Conservation (phyloP, 2,113 vertebrate genomes). For the Channa argus region DNA sequence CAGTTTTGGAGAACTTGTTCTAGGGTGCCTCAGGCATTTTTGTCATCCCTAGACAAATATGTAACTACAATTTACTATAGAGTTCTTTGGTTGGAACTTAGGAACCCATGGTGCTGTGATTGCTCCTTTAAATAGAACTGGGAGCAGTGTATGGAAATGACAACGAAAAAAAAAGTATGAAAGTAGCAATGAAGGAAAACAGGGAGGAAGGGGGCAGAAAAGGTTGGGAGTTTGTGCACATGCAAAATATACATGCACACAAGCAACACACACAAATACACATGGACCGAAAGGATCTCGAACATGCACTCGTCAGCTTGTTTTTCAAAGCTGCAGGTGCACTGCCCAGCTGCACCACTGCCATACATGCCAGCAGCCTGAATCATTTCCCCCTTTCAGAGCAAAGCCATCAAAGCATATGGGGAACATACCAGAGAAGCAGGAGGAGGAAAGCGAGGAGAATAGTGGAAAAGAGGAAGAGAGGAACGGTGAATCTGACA, state of each 20-base stretch:
- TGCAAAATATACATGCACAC: slow-evolving; percentile 7
- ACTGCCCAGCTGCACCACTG: slow-evolving; percentile 78
- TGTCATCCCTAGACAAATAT: slow-evolving; percentile 36
- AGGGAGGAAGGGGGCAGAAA: neutral
- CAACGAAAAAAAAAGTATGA: slow-evolving; percentile 11
- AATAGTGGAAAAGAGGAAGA: neutral
- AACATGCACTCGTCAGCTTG: slow-evolving; percentile 74
- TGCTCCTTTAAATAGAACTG: neutral
- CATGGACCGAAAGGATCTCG: slow-evolving; percentile 12
- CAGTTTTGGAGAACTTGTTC: slow-evolving; percentile 27
- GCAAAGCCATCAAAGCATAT: slow-evolving; percentile 72
- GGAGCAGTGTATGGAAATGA: slow-evolving; percentile 38
- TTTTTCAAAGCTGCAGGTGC: slow-evolving; percentile 82
- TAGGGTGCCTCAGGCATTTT: neutral
- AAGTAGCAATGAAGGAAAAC: slow-evolving; percentile 3
- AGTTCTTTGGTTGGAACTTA: neutral
- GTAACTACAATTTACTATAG: neutral
- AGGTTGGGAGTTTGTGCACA: slow-evolving; percentile 30
- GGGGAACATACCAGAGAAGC: slow-evolving; percentile 61
- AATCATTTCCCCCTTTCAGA: slow-evolving; percentile 75
- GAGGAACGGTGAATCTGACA: slow-evolving; percentile 22
- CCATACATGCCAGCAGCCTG: slow-evolving; percentile 76
- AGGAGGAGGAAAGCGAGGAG: slow-evolving; percentile 26
- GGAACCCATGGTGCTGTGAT: neutral
- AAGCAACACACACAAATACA: slow-evolving; percentile 3